phyloP scores from a whole-genome alignment of 2,888 invertebrate species.

The Morpho deidamia region DNA sequence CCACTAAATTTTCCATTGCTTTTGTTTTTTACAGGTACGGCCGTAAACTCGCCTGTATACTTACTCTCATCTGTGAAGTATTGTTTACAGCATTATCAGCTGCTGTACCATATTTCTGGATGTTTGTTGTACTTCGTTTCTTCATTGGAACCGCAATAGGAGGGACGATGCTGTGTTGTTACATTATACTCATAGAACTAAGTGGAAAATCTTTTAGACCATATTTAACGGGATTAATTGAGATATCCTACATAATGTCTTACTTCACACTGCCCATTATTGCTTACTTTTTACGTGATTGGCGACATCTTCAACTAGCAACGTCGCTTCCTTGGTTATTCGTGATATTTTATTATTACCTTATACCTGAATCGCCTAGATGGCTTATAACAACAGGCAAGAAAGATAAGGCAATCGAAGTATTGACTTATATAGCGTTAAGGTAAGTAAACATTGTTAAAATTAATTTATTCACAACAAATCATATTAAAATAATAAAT shows the following conservation, averaged over 20 bases:
- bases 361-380: constrained; percentile 88
- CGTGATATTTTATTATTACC: constrained; percentile 80
- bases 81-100: constrained; percentile 75
- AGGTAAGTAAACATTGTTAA: constrained; percentile 34
- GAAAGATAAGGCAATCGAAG: constrained; percentile 77
- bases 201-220: constrained; percentile 76
- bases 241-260: constrained; percentile 75
- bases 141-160: constrained; percentile 79
- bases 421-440: constrained; percentile 82
- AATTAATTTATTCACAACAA: not conserved
- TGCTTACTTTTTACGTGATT: constrained; percentile 78
- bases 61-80: constrained; percentile 75
- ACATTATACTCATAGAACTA: constrained; percentile 81
- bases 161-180: constrained; percentile 82
- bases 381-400: constrained; percentile 85
- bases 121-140: constrained; percentile 79
- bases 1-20: not conserved
- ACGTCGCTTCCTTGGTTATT: constrained; percentile 73
- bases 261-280: constrained; percentile 77
- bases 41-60: constrained; percentile 79
- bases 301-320: constrained; percentile 78
- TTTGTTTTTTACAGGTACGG: constrained; percentile 82
- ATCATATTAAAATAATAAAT: not conserved
- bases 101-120: constrained; percentile 76
- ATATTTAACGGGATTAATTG: constrained; percentile 73